phyloP scores from a whole-genome alignment of 2,113 vertebrate genomes.

The Phalacrocorax carbo region DNA sequence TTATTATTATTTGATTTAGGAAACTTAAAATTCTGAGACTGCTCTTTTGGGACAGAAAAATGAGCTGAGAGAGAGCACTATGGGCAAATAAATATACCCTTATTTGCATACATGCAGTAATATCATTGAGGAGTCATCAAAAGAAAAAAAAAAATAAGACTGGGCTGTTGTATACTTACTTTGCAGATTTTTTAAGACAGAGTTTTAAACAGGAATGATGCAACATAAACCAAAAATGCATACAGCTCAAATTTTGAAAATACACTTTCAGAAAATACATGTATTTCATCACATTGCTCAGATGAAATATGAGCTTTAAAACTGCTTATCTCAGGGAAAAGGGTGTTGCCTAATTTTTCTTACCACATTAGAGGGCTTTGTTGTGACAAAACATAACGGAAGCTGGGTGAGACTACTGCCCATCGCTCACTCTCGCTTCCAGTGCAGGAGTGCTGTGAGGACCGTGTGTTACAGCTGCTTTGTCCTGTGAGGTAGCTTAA shows the following conservation, averaged over 20 bases:
- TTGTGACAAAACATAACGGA: neutral
- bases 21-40: neutral
- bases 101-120: neutral
- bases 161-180: neutral
- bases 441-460: neutral
- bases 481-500: neutral
- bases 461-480: constrained; percentile 20
- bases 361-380: neutral
- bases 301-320: neutral
- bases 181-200: neutral
- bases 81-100: neutral
- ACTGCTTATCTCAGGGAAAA: neutral
- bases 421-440: neutral
- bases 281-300: rapidly evolving
- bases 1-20: neutral
- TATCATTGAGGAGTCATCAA: neutral
- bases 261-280: neutral
- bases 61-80: neutral
- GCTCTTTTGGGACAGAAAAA: neutral
- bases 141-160: neutral
- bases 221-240: neutral
- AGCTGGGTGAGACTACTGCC: neutral
- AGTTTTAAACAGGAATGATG: neutral
- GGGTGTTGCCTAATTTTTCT: constrained; percentile 2
- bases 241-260: neutral